These are phyloP conservation scores for Bolborhynchus lineola DNA, from an alignment of 2,113 vertebrate species.

Conservation along the genomic window DNA sequence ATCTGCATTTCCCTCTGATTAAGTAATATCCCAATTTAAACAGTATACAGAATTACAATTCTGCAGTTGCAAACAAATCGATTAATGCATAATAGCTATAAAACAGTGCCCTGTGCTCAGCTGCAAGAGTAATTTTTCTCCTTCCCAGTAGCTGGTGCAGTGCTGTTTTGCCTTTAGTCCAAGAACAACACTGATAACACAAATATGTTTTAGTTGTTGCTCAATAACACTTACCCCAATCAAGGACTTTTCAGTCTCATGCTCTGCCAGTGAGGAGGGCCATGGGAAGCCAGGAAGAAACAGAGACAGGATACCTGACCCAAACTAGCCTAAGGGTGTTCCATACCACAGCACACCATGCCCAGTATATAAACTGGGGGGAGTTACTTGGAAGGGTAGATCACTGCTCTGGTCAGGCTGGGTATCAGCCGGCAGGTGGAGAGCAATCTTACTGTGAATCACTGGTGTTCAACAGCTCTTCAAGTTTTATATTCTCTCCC, in stretches of 20 bases:
- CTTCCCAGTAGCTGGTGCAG: neutral
- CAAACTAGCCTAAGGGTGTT: neutral
- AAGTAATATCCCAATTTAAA: neutral
- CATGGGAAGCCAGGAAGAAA: neutral
- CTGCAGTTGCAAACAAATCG: neutral
- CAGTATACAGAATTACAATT: rapidly evolving
- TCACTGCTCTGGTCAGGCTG: neutral
- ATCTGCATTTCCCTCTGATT: neutral
- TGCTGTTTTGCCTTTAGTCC: neutral
- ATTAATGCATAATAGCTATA: rapidly evolving
- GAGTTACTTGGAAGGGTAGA: neutral
- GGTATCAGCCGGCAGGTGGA: neutral
- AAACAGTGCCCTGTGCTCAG: neutral
- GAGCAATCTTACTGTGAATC: neutral
- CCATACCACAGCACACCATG: neutral
- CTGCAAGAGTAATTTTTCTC: neutral
- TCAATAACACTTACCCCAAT: neutral
- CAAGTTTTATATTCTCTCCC: neutral
- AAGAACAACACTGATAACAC: neutral
- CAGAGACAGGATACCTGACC: neutral
- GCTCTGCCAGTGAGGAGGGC: neutral
- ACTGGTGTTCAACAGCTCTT: neutral
- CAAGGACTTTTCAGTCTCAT: neutral
- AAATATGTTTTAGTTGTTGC: neutral
- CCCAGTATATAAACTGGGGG: neutral